phyloP scores from a whole-genome alignment of 2,797 vertebrate genomes.

The Macroramphosus scolopax region DNA sequence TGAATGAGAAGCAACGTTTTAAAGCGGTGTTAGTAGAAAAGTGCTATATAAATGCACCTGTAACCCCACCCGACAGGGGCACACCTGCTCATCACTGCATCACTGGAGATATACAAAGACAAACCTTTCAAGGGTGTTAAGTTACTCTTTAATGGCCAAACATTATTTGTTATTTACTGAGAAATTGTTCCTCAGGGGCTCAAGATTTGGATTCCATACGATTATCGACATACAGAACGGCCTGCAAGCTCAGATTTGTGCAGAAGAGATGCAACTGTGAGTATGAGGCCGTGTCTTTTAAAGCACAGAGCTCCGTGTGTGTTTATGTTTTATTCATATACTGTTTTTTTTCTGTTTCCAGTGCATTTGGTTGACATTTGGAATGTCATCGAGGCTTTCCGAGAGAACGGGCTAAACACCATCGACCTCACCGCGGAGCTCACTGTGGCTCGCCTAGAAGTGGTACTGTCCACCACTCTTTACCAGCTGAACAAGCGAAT shows the following conservation, averaged over 20 bases:
- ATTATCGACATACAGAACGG: constrained; percentile 97
- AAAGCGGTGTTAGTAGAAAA: too few relatives aligned
- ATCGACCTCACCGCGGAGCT: constrained; percentile 88
- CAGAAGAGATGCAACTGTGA: constrained; percentile 99
- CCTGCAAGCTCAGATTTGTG: constrained; percentile 97
- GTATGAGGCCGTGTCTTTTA: constrained; percentile 58
- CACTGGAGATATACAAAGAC: too few relatives aligned
- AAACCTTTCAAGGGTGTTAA: too few relatives aligned
- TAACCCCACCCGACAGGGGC: too few relatives aligned
- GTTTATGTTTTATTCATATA: background rate
- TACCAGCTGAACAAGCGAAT: constrained; percentile 98
- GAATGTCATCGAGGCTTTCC: constrained; percentile 96
- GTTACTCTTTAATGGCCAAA: too few relatives aligned
- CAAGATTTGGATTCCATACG: constrained; percentile 98
- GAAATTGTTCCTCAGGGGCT: constrained; percentile 81
- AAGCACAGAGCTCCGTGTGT: too few relatives aligned
- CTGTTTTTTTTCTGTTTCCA: constrained; percentile 47
- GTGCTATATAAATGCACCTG: too few relatives aligned
- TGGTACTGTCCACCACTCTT: constrained; percentile 92
- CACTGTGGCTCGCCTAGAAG: constrained; percentile 89
- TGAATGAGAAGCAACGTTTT: too few relatives aligned
- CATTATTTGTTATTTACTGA: constrained; percentile 14
- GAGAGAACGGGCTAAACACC: constrained; percentile 92
- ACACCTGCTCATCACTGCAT: too few relatives aligned
- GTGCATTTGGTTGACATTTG: constrained; percentile 98